Evolutionary conservation across 2,113 vertebrate species (phyloP).

Genomic region (Tringa solitaria): DNA sequence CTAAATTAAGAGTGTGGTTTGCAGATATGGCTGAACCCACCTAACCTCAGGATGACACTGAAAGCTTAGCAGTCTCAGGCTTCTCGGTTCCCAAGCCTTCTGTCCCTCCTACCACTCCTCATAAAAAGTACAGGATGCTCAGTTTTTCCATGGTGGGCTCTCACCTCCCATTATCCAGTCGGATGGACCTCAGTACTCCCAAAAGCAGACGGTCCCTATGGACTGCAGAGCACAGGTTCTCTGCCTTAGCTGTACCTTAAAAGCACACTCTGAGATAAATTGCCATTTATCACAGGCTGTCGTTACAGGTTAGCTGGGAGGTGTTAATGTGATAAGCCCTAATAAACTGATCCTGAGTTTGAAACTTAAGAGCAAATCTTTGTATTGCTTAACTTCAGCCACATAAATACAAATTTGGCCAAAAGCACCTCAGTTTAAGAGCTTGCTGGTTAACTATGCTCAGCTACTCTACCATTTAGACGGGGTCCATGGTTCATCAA

Average conservation of each 20-base stretch:
- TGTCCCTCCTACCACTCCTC: neutral
- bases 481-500: neutral
- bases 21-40: neutral
- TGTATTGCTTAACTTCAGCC: neutral
- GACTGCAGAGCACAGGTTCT: neutral
- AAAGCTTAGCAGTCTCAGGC: fast-evolving
- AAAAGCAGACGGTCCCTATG: neutral
- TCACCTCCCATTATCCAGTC: fast-evolving
- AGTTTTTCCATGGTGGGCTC: fast-evolving
- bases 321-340: neutral
- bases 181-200: neutral
- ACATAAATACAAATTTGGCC: neutral
- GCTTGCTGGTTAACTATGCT: neutral
- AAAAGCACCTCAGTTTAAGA: neutral
- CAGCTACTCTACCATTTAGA: neutral
- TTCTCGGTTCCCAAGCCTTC: neutral
- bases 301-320: neutral
- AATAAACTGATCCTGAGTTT: neutral
- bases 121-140: fast-evolving
- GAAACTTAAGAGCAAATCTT: neutral
- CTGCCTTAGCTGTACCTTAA: neutral
- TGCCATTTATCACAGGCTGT: neutral
- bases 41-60: neutral
- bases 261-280: neutral
- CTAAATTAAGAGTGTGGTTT: neutral